phyloP scores from a whole-genome alignment of 2,888 invertebrate species.

The Aplocera efformata region DNA sequence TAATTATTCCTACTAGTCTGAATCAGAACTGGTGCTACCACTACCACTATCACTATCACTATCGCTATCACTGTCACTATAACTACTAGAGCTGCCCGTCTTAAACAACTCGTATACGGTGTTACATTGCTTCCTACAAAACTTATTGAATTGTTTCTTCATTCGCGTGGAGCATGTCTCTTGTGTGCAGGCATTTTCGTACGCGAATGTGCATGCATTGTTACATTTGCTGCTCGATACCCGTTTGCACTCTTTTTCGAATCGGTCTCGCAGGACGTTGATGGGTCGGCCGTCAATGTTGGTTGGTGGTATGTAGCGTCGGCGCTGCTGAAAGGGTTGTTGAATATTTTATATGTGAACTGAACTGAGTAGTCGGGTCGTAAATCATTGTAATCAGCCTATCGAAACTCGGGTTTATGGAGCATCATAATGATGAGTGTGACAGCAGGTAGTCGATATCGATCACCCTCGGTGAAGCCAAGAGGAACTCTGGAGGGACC shows the following conservation, averaged over 20 bases:
- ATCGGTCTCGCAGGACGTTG: conserved; percentile 42
- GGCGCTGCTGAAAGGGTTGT: conserved; percentile 11
- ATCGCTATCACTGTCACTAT: conserved; percentile 8
- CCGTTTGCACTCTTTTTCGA: conserved; percentile 42
- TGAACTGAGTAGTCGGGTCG: no score
- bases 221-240: conserved; percentile 39
- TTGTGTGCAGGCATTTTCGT: conserved; percentile 28
- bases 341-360: no score
- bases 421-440: no score
- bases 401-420: no score
- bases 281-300: conserved; percentile 1
- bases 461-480: no score
- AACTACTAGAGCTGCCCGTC: conserved; percentile 8
- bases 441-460: no score
- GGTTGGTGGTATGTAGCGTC: conserved; percentile 5
- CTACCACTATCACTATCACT: no score
- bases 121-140: conserved; percentile 40
- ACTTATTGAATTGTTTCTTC: conserved; percentile 31
- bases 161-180: conserved; percentile 28
- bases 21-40: no score
- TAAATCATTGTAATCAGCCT: no score
- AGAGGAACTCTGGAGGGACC: no score
- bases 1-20: no score
- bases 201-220: conserved; percentile 35
- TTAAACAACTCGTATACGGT: conserved; percentile 15